Percentiles rank a stretch among this genome's conserved stretches.
Conservation (phyloP, 2,113 vertebrate genomes). For the Sander lucioperca region DNA sequence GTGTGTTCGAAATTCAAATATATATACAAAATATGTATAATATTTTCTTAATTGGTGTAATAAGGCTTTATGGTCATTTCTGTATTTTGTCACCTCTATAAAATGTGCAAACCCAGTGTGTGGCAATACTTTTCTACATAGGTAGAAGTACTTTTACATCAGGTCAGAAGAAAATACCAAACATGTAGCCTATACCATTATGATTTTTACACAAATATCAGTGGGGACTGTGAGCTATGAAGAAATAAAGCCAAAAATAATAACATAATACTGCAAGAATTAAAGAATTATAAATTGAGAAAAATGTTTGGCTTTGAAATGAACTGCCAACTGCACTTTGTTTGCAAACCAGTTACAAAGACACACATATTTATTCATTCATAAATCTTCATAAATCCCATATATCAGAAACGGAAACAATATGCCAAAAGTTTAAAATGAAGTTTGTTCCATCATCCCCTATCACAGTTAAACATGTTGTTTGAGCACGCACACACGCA, state of each 20-base stretch:
- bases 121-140: no score
- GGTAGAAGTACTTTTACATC: no score
- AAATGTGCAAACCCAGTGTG: no score
- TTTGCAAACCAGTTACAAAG: no score
- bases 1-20: no score
- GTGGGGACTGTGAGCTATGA: background rate
- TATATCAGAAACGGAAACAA: conserved; percentile 6
- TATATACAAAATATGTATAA: no score
- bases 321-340: background rate
- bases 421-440: background rate
- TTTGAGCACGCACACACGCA: background rate
- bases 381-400: conserved; percentile 9
- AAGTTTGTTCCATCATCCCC: conserved; percentile 35
- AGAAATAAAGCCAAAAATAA: background rate
- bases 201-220: background rate
- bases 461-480: conserved; percentile 9
- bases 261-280: background rate
- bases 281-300: background rate
- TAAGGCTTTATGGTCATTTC: no score
- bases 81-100: no score
- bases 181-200: no score
- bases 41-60: no score
- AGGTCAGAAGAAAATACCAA: no score
- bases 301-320: background rate
- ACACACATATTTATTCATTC: background rate